Evolutionary conservation across 2,888 invertebrate species (phyloP), one percentile per base, ranked within the genome.

Genomic region (Drosophila seclusa): DNA sequence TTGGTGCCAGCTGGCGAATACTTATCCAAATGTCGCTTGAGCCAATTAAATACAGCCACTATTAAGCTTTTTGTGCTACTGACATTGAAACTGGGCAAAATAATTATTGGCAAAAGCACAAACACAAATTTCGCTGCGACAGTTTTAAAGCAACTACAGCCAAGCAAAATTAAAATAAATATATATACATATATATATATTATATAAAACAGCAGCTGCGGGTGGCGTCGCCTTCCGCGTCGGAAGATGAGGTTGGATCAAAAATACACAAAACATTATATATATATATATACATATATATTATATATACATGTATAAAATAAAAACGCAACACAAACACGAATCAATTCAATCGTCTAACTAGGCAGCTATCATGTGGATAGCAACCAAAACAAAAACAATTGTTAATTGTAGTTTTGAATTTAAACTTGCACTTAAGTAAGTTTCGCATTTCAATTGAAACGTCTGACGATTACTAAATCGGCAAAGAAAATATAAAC

Each of bases 61-160:
- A 87, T 82, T 82, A 87, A 90, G 80, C 82, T 65, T 74, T 75
- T 76, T 74, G 72, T 71, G 69, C 68, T 64, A 74, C 72, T 90
- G 90, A 82, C 91, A 90, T 89, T 90, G 91, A 86, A 90, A 85
- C 69, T 86, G 67, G 73, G 57, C 82, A 86, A 76, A 53, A 60
- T 45, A 68, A 74, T 58, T 1, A 18, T 24, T 53, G 6, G 2
- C 24, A 18, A 54, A 58, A 34, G 64, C 31, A 57, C 52, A 59
- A 36, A 45, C 53, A 65, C 36, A 68, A 60, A 77, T 79, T 90
- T 87, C 80, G 81, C 79, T 76, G 84, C 52, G 82, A 81, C 78
- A 85, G 77, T 73, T 80, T 73, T 6, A 70, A 66, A 69, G 49
- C 55, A 76, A 70, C 50, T 63, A 52, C 50, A 67, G 59, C 38